Base-by-base conservation (phyloP, 2,888 invertebrate genomes). In the Sinohyriopsis cumingii region DNA sequence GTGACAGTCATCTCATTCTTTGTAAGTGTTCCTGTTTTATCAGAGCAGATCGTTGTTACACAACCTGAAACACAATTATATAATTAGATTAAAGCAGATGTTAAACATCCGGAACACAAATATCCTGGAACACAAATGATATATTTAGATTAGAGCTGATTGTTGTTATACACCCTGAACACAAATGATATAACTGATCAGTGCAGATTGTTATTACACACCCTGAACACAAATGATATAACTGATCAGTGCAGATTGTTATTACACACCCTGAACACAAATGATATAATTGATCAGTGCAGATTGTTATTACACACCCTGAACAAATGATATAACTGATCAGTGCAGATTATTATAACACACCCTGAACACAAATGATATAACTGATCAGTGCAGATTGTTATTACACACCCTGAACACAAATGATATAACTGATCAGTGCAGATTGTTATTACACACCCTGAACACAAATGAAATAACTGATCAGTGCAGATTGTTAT, bases 1-100 rank as follows among this genome's bases (percentile, higher is more conserved):
- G 97, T 97, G n/a, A 96, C 98, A 0, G 99, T 99, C 99, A 99
- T 99, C 91, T 99, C 99, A 91, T 99, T 99, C 91, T 97, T 95
- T 0, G 99, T 99, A 69, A 99, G 92, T 0, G 98, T 98, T 22
- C 99, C 99, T 19, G 99, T 99, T 92, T 99, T 99, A 91, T 99
- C 99, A 5, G 97, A 98, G 91, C 99, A 99, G 79, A 99, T 97
- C 33, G 99, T 92, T 83, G 92, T 92, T 22, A 93, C 93, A 89
- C 99, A 99, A 78, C 99, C 93, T 93, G 84, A 18, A 88, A 86
- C 75, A 65, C 7, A 60, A 45, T 15, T 1, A 45, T 45, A 45
- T 12, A 45, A 12, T 45, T 45, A 45, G 12, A 91, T 99, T 99
- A 5, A 97, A 98, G 91, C 99, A 99, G 79, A 99, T 97, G 92